phyloP scores from a whole-genome alignment of 2,888 invertebrate genomes.

The Piscicola geometra region DNA sequence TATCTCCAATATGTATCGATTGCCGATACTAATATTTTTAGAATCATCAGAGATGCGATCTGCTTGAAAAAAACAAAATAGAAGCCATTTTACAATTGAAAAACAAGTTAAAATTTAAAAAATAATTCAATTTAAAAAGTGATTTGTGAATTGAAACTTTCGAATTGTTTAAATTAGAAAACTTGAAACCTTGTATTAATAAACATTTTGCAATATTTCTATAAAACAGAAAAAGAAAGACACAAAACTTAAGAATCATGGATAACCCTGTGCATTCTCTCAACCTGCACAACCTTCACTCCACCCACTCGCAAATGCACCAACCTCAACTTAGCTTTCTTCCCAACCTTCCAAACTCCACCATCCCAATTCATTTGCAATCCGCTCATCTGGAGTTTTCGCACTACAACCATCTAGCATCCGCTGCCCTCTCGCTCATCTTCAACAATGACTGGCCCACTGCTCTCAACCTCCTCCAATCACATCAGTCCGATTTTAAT shows the following conservation, averaged over 20 bases:
- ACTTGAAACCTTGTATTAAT: too few species aligned
- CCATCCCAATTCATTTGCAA: not conserved
- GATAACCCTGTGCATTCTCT: not conserved
- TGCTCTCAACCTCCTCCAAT: conserved; percentile 10
- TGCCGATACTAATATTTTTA: too few species aligned
- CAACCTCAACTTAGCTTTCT: too few species aligned
- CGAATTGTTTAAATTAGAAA: too few species aligned
- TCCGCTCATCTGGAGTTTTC: not conserved
- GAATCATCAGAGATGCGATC: too few species aligned
- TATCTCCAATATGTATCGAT: too few species aligned
- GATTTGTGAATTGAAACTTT: too few species aligned
- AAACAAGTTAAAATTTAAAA: too few species aligned
- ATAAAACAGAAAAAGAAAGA: not conserved
- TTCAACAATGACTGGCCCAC: conserved; percentile 13
- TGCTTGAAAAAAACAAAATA: too few species aligned
- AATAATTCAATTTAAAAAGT: too few species aligned
- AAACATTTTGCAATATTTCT: too few species aligned
- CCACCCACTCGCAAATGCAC: not conserved
- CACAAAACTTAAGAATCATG: not conserved
- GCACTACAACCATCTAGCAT: not conserved
- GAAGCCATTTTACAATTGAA: too few species aligned
- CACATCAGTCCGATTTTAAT: not conserved
- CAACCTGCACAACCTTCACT: not conserved
- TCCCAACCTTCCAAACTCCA: not conserved
- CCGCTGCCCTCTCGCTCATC: not conserved